phyloP scores from a whole-genome alignment of 1,140 invertebrate species.

The Telenomus remus region DNA sequence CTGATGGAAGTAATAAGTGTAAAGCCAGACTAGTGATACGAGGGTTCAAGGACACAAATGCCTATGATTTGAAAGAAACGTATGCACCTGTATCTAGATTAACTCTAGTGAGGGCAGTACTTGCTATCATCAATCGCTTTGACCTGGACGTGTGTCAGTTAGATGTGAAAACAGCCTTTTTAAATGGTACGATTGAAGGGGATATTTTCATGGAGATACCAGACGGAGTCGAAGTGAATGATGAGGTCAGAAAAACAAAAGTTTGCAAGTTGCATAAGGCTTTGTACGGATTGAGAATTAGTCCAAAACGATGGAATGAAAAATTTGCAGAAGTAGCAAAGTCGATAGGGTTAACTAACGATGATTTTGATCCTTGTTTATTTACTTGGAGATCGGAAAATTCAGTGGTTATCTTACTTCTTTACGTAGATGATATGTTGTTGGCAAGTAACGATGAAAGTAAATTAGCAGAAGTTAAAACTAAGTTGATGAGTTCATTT shows the following conservation, averaged over 20 bases:
- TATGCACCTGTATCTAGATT: background rate
- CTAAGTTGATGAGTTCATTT: conserved; percentile 19
- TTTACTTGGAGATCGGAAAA: too few species aligned
- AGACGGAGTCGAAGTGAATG: background rate
- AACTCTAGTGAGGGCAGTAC: background rate
- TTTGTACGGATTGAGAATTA: background rate
- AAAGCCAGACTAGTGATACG: background rate
- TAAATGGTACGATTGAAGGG: background rate
- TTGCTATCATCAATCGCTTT: background rate
- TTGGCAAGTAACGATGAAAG: conserved; percentile 8
- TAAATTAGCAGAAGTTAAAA: conserved; percentile 22
- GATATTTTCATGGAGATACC: background rate
- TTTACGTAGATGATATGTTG: conserved; percentile 13
- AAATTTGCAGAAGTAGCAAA: background rate
- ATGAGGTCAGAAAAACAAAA: background rate
- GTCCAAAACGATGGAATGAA: background rate
- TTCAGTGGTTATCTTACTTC: too few species aligned
- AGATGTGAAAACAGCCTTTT: background rate
- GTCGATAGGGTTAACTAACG: background rate
- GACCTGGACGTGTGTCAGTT: background rate
- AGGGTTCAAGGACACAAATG: background rate
- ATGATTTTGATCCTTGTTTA: background rate
- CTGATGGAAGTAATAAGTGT: background rate
- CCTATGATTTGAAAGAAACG: background rate
- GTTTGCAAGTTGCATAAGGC: background rate